Evolutionary conservation across 1,140 invertebrate genomes (phyloP).

Genomic region (Zaprionus ornatus): DNA sequence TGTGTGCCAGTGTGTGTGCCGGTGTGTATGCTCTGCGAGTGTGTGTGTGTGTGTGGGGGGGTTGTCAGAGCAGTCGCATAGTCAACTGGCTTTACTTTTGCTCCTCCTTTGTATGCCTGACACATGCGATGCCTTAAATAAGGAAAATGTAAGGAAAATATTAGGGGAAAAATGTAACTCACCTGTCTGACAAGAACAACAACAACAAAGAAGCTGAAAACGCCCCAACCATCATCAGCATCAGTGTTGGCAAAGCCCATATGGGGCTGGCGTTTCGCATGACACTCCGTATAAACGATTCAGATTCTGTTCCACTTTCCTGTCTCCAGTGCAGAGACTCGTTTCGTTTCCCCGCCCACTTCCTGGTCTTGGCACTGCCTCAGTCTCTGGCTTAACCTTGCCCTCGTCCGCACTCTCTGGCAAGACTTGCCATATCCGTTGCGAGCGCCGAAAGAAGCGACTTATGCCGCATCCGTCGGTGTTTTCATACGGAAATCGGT

Average conservation of each 20-base stretch:
- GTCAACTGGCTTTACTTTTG: constrained; percentile 27
- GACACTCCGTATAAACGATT: constrained; percentile 63
- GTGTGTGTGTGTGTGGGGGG: not conserved
- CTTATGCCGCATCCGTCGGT: constrained; percentile 50
- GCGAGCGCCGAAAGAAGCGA: constrained; percentile 13
- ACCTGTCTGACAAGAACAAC: constrained; percentile 58
- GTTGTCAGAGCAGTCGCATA: constrained; percentile 7
- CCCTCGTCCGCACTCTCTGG: constrained; percentile 39
- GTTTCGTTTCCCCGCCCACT: not conserved
- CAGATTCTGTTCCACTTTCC: constrained; percentile 43
- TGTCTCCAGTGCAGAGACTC: not conserved
- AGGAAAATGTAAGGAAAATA: constrained; percentile 30
- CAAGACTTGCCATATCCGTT: constrained; percentile 38
- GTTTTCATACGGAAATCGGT: constrained; percentile 68
- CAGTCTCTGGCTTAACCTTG: constrained; percentile 61
- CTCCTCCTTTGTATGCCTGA: constrained; percentile 60
- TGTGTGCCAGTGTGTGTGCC: not conserved
- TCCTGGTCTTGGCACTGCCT: not conserved
- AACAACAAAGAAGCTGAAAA: constrained; percentile 48
- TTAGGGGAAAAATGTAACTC: constrained; percentile 59
- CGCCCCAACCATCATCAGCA: constrained; percentile 36
- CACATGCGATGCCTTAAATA: constrained; percentile 65
- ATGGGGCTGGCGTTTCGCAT: constrained; percentile 24
- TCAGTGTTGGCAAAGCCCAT: constrained; percentile 27
- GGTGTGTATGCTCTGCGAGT: not conserved